Evolutionary conservation across 1,140 invertebrate genomes (phyloP), one percentile per base, ranked within the genome.

Genomic region (Drosophila arizonae): DNA sequence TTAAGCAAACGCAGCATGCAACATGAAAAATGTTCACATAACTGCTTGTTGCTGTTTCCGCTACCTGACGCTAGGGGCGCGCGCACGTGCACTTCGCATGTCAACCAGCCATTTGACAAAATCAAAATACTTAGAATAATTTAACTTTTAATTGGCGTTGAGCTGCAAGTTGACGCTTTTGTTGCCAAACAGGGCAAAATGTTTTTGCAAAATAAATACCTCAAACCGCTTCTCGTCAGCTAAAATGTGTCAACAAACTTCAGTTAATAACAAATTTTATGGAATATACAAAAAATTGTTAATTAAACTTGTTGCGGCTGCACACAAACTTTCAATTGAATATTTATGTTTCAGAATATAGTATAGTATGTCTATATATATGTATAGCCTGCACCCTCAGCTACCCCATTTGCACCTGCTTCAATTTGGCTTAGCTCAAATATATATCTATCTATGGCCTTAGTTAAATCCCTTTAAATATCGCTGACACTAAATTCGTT

Each of bases 111-210:
- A 82, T 88, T 79, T 80, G 57, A 76, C 52, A 86, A 86, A 85
- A 86, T 86, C 78, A 76, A 86, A 84, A 74, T 74, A 71, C 60
- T 74, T 80, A 64, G 78, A 81, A 85, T 85, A 86, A 86, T 85
- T 85, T 86, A 85, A 85, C 64, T 85, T 85, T 86, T 85, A 85
- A 85, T 85, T 85, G 81, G 75, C 75, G 66, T 57, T 73, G 67
- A 55, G 69, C 65, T 65, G 62, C 57, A 85, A 77, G 67, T 85
- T 86, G 71, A 66, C 77, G 67, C 76, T 71, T 68, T 82, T 72
- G 71, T 82, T 82, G 41, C 62, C 61, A 76, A 76, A 66, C 52
- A 41, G 57, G 77, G 72, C 41, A 30, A 45, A 73, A 60, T 56
- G 48, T 43, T 72, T 60, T 8, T 13, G 13, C 41, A 63, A 9